These are phyloP conservation scores for Patiria pectinifera DNA, from an alignment of 53 echinoderm and acorn worm genomes.

Conservation along the genomic window DNA sequence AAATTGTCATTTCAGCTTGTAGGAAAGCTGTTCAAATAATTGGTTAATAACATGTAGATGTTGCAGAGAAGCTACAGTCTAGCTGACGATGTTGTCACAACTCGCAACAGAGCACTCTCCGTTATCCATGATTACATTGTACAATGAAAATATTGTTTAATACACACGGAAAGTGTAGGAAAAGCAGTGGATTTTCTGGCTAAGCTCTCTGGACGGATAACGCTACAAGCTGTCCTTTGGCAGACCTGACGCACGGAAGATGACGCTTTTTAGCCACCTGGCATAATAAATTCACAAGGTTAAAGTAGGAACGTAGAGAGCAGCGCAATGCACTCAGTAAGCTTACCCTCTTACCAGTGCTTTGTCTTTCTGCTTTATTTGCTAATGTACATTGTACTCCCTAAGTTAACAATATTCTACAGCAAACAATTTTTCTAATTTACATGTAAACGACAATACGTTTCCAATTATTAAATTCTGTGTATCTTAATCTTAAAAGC, in stretches of 20 bases:
- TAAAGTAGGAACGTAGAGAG: conserved; percentile 21
- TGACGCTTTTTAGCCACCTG: conserved; percentile 29
- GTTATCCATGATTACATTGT: not conserved
- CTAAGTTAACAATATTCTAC: not conserved
- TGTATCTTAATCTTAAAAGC: too few relatives aligned
- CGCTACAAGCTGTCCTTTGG: conserved; percentile 11
- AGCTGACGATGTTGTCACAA: not conserved
- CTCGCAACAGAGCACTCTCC: not conserved
- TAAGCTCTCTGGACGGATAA: conserved; percentile 14
- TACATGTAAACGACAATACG: too few relatives aligned
- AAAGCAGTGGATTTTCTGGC: conserved; percentile 54
- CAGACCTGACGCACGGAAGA: conserved; percentile 35
- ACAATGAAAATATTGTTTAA: conserved; percentile 53
- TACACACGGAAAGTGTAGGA: conserved; percentile 55
- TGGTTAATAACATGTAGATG: not conserved
- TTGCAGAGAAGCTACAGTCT: not conserved
- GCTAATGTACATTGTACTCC: not conserved
- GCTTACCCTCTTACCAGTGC: conserved; percentile 59
- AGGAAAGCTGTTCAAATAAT: not conserved
- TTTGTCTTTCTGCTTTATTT: not conserved
- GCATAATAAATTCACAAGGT: conserved; percentile 58
- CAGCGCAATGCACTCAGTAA: conserved; percentile 12
- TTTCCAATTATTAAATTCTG: too few relatives aligned
- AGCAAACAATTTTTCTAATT: not conserved
- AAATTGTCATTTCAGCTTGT: too few relatives aligned